Conservation (phyloP, 2,113 vertebrate genomes). For the Cygnus atratus region DNA sequence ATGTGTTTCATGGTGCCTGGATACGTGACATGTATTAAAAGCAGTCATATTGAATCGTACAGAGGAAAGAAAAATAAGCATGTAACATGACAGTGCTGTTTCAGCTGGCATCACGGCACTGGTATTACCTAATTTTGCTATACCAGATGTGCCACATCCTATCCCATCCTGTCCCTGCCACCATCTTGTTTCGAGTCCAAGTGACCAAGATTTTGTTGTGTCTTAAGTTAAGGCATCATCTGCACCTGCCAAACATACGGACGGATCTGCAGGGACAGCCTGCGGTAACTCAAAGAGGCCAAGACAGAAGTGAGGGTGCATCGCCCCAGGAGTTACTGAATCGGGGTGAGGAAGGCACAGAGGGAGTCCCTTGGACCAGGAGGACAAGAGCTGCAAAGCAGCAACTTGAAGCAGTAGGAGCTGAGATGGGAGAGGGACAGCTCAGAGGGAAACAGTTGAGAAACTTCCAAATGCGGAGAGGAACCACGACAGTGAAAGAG, state of each 20-base stretch:
- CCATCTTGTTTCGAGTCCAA: background rate
- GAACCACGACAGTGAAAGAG: background rate
- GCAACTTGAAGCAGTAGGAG: background rate
- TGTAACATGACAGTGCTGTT: background rate
- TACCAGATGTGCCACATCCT: background rate
- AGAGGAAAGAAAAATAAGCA: background rate
- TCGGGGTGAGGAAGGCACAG: background rate
- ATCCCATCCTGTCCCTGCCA: background rate
- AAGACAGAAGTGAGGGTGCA: background rate
- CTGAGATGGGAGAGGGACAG: background rate
- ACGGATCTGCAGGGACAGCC: background rate
- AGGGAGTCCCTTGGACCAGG: background rate
- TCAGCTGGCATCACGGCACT: background rate
- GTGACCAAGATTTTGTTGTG: background rate
- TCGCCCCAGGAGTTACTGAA: background rate
- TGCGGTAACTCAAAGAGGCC: background rate
- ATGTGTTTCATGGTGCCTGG: background rate
- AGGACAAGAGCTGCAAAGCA: background rate
- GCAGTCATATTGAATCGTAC: background rate
- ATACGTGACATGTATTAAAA: background rate
- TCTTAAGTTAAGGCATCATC: background rate
- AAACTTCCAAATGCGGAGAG: constrained; percentile 15
- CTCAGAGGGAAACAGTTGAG: background rate
- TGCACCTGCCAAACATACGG: background rate
- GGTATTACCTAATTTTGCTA: background rate